Conservation (phyloP, 1,140 invertebrate genomes). For the Eupeodes corollae region DNA sequence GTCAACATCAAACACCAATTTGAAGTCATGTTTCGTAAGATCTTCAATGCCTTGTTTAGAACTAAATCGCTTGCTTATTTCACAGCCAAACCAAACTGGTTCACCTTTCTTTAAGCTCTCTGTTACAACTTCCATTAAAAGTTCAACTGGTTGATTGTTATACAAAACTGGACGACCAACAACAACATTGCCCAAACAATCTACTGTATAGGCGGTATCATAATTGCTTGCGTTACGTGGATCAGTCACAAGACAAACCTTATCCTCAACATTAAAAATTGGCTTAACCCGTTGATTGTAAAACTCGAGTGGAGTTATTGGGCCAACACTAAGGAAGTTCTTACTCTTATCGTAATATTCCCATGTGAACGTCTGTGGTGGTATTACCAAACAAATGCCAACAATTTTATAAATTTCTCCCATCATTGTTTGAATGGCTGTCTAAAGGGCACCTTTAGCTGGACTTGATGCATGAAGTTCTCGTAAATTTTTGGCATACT, state of each 20-base stretch:
- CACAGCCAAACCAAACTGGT: slow-evolving; percentile 89
- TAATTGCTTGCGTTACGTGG: slow-evolving; percentile 66
- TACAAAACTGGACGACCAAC: slow-evolving; percentile 65
- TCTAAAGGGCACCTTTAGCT: slow-evolving; percentile 37
- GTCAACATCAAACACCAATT: slow-evolving; percentile 69
- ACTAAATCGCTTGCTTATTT: slow-evolving; percentile 69
- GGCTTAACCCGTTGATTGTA: slow-evolving; percentile 70
- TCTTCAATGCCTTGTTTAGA: slow-evolving; percentile 74
- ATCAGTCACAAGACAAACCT: slow-evolving; percentile 77
- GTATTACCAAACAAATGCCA: slow-evolving; percentile 67
- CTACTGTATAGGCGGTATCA: slow-evolving; percentile 70
- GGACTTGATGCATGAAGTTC: slow-evolving; percentile 45
- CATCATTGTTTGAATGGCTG: slow-evolving; percentile 55
- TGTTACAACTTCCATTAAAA: slow-evolving; percentile 59
- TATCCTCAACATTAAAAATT: slow-evolving; percentile 70
- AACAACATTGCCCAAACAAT: slow-evolving; percentile 75
- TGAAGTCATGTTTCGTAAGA: slow-evolving; percentile 64
- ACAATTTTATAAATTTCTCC: slow-evolving; percentile 68
- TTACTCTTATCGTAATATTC: slow-evolving; percentile 84
- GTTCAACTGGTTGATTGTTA: slow-evolving; percentile 75
- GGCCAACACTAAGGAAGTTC: slow-evolving; percentile 59
- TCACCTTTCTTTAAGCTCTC: slow-evolving; percentile 70
- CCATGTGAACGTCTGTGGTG: slow-evolving; percentile 67
- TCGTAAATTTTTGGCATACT: slow-evolving; percentile 62
- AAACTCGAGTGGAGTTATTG: slow-evolving; percentile 67